Evolutionary conservation across 2,797 vertebrate genomes (phyloP).

Genomic region (Crotalus adamanteus): DNA sequence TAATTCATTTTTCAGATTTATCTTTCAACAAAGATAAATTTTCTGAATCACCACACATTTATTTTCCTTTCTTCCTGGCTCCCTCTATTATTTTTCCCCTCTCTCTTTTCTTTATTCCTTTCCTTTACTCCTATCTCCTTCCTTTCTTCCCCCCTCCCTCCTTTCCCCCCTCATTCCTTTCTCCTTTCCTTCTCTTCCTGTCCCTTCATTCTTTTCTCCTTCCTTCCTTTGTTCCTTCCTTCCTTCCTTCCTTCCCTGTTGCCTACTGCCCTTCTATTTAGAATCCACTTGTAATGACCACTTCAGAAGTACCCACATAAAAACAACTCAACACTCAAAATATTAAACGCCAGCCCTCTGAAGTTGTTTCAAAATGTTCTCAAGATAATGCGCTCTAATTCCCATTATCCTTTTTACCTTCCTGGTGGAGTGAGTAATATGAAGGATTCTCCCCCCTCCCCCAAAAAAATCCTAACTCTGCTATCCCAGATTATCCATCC

Average conservation of each 20-base stretch:
- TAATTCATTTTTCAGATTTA: neutral
- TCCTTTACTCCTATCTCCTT: no score
- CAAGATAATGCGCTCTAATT: neutral
- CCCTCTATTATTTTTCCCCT: neutral
- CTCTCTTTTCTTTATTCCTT: neutral
- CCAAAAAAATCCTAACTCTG: neutral
- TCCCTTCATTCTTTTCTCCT: neutral
- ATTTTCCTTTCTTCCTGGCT: neutral
- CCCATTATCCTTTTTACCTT: neutral
- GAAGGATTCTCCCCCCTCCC: neutral
- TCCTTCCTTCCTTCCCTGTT: neutral
- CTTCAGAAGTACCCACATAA: neutral
- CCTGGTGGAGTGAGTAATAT: neutral
- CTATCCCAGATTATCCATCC: neutral
- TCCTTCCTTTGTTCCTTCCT: no score
- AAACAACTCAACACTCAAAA: slow-evolving; percentile 17
- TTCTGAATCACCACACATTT: neutral
- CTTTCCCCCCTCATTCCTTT: neutral
- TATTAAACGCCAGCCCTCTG: neutral
- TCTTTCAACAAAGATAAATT: neutral
- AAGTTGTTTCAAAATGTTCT: slow-evolving; percentile 34
- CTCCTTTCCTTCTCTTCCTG: neutral
- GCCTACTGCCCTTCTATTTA: neutral
- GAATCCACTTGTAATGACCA: neutral
- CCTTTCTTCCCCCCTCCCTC: neutral